Evolutionary conservation across 2,888 invertebrate genomes (phyloP).

Genomic region (Myopa testacea): DNA sequence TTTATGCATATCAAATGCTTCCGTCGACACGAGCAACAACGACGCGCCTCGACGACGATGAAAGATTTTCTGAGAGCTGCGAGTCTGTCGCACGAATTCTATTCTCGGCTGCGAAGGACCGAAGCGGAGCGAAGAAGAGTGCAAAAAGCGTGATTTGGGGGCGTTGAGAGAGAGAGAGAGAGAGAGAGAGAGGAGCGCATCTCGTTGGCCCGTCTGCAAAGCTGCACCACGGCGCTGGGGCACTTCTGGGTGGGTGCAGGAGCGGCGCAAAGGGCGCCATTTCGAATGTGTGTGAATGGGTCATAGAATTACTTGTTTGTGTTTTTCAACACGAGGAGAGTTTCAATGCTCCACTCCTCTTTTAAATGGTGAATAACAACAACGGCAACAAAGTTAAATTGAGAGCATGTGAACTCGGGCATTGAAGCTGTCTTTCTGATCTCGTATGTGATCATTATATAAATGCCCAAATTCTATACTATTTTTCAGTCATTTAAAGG

Average conservation of each 20-base stretch:
- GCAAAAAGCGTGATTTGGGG: neutral
- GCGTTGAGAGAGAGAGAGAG: neutral
- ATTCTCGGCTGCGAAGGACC: slow-evolving; percentile 26
- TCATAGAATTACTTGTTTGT: slow-evolving; percentile 25
- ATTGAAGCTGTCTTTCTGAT: too few relatives aligned
- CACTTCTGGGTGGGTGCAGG: neutral
- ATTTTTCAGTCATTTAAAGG: too few relatives aligned
- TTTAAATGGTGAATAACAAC: too few relatives aligned
- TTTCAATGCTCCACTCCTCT: neutral
- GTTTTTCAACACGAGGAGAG: neutral
- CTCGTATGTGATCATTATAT: too few relatives aligned
- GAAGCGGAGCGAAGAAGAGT: neutral
- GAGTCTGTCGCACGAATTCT: slow-evolving; percentile 48
- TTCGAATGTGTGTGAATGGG: slow-evolving; percentile 38
- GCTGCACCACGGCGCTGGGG: too few relatives aligned
- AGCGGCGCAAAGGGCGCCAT: slow-evolving; percentile 10
- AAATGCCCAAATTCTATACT: too few relatives aligned
- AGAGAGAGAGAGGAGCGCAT: neutral
- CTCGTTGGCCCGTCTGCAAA: neutral
- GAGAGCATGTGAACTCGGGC: too few relatives aligned
- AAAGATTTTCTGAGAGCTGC: slow-evolving; percentile 42
- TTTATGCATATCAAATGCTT: neutral
- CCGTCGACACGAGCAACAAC: slow-evolving; percentile 38
- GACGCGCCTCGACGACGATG: slow-evolving; percentile 4
- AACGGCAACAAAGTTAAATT: too few relatives aligned